phyloP scores from a whole-genome alignment of 2,797 vertebrate genomes.

The Telmatherina bonti region DNA sequence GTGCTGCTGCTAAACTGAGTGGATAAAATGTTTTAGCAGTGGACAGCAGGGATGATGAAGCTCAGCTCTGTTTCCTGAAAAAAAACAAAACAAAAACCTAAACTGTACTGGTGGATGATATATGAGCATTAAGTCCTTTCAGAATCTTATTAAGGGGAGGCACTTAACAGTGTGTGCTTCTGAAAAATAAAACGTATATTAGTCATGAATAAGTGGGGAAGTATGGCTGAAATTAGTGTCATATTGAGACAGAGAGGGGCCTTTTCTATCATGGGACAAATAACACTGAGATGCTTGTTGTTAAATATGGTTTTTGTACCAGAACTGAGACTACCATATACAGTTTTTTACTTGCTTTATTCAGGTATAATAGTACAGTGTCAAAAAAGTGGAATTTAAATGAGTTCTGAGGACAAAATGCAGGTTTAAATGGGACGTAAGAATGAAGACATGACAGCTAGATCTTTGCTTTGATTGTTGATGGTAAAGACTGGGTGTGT shows the following conservation, averaged over 20 bases:
- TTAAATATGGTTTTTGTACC: neutral
- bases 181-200: constrained; percentile 3
- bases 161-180: constrained; percentile 19
- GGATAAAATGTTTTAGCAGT: constrained; percentile 6
- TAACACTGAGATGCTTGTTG: constrained; percentile 10
- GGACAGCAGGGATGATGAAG: constrained; percentile 27
- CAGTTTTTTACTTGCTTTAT: neutral
- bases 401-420: constrained; percentile 2
- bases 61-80: neutral
- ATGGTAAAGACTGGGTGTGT: constrained; percentile 18
- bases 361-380: neutral
- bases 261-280: constrained; percentile 23
- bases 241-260: constrained; percentile 11
- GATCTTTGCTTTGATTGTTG: constrained; percentile 6
- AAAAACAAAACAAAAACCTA: neutral
- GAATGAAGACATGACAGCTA: constrained; percentile 14
- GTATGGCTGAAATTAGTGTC: neutral
- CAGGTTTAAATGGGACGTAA: constrained; percentile 4
- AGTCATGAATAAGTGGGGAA: constrained; percentile 1
- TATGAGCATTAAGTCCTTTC: constrained; percentile 23
- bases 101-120: constrained; percentile 8
- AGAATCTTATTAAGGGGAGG: constrained; percentile 20
- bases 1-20: constrained; percentile 37
- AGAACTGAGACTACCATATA: neutral
- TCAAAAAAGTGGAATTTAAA: neutral